Percentiles rank a stretch among this genome's conserved stretches.
These are phyloP conservation scores for Eumaeus atala DNA, from an alignment of 1,140 invertebrate genomes.

Conservation along the genomic window DNA sequence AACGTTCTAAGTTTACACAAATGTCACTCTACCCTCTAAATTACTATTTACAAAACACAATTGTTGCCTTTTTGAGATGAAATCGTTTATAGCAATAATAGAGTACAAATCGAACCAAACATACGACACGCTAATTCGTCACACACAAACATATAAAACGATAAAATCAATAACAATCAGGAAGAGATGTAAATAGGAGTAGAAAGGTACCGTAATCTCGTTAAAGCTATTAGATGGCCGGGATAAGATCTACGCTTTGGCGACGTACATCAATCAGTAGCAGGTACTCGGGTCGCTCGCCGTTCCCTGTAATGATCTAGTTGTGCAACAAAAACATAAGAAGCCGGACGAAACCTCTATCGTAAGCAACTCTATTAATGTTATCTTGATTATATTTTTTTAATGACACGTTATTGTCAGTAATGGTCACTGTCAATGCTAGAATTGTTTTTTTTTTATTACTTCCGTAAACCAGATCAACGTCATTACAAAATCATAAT, in stretches of 20 bases:
- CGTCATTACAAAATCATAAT: not conserved
- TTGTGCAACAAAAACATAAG: constrained; percentile 33
- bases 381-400: constrained; percentile 3
- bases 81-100: no score
- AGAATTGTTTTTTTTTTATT: not conserved
- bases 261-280: constrained; percentile 56
- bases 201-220: constrained; percentile 58
- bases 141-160: constrained; percentile 6
- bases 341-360: constrained; percentile 25
- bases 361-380: constrained; percentile 28
- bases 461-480: constrained; percentile 4
- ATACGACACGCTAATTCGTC: not conserved
- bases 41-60: no score
- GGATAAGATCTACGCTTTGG: constrained; percentile 50
- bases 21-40: no score
- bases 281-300: constrained; percentile 24
- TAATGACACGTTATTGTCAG: constrained; percentile 9
- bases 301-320: constrained; percentile 39
- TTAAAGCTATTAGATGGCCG: constrained; percentile 55
- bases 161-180: constrained; percentile 33
- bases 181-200: constrained; percentile 49
- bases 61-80: no score
- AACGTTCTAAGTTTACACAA: no score
- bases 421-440: constrained; percentile 3
- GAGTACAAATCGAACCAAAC: not conserved